Percentiles rank a stretch among this genome's conserved stretches.
Conservation (phyloP, 2,797 vertebrate species). For the Aplochiton taeniatus region DNA sequence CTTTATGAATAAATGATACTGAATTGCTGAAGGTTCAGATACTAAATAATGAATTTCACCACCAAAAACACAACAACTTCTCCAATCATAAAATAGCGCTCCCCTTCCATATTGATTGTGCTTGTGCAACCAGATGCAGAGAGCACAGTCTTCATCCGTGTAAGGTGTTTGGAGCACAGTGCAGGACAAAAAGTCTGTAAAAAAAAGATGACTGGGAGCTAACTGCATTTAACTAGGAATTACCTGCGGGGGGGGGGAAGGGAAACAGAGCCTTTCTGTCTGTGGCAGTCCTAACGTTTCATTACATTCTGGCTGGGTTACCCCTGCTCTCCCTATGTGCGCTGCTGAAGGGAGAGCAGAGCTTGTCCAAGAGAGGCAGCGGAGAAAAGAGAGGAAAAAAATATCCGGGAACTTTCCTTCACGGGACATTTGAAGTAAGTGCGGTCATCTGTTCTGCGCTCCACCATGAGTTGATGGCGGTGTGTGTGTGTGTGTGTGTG, state of each 20-base stretch:
- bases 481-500: slow-evolving; percentile 29
- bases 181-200: slow-evolving; percentile 64
- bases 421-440: slow-evolving; percentile 99
- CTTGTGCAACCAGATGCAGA: slow-evolving; percentile 99
- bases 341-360: slow-evolving; percentile 47
- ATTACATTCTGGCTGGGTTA: slow-evolving; percentile 22
- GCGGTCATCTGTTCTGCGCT: slow-evolving; percentile 93
- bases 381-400: slow-evolving; percentile 53
- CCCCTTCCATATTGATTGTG: slow-evolving; percentile 99
- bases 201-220: slow-evolving; percentile 43
- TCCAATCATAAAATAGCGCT: slow-evolving; percentile 99
- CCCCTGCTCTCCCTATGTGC: slow-evolving; percentile 48
- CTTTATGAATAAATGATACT: slow-evolving; percentile 99
- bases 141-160: slow-evolving; percentile 90
- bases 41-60: slow-evolving; percentile 99
- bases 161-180: slow-evolving; percentile 87
- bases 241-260: slow-evolving; percentile 48
- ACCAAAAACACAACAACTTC: slow-evolving; percentile 99
- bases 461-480: slow-evolving; percentile 55
- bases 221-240: slow-evolving; percentile 56
- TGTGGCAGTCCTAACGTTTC: slow-evolving; percentile 33
- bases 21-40: slow-evolving; percentile 99
- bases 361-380: slow-evolving; percentile 63
- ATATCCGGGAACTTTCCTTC: slow-evolving; percentile 82
- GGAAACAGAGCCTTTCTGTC: too few relatives aligned